phyloP scores from a whole-genome alignment of 2,113 vertebrate genomes.

The Edolisoma coerulescens region DNA sequence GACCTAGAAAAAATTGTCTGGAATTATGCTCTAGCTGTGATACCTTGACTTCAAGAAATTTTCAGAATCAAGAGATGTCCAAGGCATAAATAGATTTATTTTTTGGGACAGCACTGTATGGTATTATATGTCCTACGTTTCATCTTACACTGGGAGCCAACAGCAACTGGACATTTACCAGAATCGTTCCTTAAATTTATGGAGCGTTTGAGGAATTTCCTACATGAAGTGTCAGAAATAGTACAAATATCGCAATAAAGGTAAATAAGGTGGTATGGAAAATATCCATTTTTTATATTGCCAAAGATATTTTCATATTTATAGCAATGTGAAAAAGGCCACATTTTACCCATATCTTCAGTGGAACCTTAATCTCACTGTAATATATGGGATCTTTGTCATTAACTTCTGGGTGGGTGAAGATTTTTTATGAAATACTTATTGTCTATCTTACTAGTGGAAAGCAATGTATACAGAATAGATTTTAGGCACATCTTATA shows the following conservation, averaged over 20 bases:
- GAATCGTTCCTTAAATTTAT: slow-evolving; percentile 16
- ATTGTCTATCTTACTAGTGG: background rate
- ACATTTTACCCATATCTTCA: background rate
- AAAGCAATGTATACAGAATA: background rate
- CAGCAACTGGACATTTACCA: background rate
- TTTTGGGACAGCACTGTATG: background rate
- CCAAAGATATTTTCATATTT: background rate
- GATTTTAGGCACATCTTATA: background rate
- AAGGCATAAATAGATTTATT: background rate
- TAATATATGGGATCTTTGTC: background rate
- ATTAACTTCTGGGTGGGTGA: background rate
- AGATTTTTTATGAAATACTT: background rate
- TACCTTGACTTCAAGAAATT: background rate
- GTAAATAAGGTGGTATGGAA: background rate
- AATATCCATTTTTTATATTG: background rate
- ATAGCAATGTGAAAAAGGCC: background rate
- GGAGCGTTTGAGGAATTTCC: background rate
- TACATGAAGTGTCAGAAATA: background rate
- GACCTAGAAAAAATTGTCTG: background rate
- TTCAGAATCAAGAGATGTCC: background rate
- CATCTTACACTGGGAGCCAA: background rate
- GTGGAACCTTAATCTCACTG: background rate
- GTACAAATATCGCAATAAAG: background rate
- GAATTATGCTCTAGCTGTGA: background rate
- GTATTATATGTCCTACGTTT: background rate